These are phyloP conservation scores for Eira barbara DNA, from an alignment of 2,113 vertebrate species.

Conservation along the genomic window DNA sequence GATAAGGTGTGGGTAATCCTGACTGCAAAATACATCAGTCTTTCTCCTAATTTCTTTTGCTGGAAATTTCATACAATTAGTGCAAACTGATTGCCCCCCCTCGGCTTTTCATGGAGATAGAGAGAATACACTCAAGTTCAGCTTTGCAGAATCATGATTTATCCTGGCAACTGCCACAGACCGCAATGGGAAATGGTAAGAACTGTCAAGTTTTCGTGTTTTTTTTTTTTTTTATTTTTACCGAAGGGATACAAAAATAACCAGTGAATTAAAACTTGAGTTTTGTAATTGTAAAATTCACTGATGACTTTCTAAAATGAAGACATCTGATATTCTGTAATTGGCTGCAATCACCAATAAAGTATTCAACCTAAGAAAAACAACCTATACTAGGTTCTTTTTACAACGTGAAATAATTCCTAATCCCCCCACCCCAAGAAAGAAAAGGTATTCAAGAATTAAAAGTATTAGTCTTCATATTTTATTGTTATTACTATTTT, in stretches of 20 bases:
- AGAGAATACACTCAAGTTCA: not conserved
- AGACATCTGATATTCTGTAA: not conserved
- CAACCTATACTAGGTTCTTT: not conserved
- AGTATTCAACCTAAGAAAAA: not conserved
- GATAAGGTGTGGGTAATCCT: not conserved
- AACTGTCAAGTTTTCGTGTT: not conserved
- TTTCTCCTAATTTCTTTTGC: not conserved
- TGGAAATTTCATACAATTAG: not conserved
- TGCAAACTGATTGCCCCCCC: rapidly evolving
- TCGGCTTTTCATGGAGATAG: not conserved
- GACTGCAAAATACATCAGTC: not conserved
- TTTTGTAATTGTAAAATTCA: not conserved
- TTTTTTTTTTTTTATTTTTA: not conserved
- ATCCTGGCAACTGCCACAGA: not conserved
- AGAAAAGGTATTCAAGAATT: not conserved
- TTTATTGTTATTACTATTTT: conserved; percentile 25
- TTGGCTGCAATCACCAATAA: not conserved
- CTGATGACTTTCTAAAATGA: not conserved
- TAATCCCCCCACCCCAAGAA: too few relatives aligned
- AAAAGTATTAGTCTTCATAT: not conserved
- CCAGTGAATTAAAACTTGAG: not conserved
- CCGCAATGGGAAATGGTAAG: not conserved
- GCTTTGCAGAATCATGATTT: not conserved
- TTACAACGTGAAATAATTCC: not conserved
- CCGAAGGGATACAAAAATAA: not conserved